phyloP scores from a whole-genome alignment of 2,888 invertebrate genomes.

The Gibbula magus region DNA sequence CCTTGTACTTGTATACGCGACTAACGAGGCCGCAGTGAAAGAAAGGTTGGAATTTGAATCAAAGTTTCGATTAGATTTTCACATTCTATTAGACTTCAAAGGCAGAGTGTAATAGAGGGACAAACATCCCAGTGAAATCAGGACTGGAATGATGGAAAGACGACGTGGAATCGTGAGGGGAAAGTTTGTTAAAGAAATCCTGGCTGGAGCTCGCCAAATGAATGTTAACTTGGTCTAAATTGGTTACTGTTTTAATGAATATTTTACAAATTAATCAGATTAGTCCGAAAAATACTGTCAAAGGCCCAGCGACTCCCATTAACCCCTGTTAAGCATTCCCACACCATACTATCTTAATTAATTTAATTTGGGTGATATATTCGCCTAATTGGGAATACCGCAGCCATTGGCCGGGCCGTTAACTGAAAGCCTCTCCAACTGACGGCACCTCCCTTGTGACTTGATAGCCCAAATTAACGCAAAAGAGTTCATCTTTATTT shows the following conservation, averaged over 20 bases:
- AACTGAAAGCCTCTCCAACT: slow-evolving; percentile 29
- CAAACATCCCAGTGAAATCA: too few relatives aligned
- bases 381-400: slow-evolving; percentile 46
- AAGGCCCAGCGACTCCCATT: slow-evolving; percentile 38
- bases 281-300: slow-evolving; percentile 37
- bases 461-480: slow-evolving; percentile 41
- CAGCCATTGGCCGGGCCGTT: slow-evolving; percentile 24
- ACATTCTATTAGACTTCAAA: slow-evolving; percentile 6
- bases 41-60: slow-evolving; percentile 9
- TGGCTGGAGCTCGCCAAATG: slow-evolving; percentile 9
- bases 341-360: slow-evolving; percentile 44
- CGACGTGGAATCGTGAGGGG: background rate
- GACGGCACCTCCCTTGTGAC: slow-evolving; percentile 33
- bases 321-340: slow-evolving; percentile 43
- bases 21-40: background rate
- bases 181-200: slow-evolving; percentile 10
- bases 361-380: slow-evolving; percentile 54
- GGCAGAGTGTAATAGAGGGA: background rate
- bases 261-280: slow-evolving; percentile 66
- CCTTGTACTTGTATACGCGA: too few relatives aligned
- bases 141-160: too few relatives aligned
- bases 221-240: slow-evolving; percentile 44
- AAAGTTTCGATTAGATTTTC: background rate
- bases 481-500: slow-evolving; percentile 45
- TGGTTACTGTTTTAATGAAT: slow-evolving; percentile 60